phyloP scores from a whole-genome alignment of 2,113 vertebrate genomes.

The Oophaga pumilio region DNA sequence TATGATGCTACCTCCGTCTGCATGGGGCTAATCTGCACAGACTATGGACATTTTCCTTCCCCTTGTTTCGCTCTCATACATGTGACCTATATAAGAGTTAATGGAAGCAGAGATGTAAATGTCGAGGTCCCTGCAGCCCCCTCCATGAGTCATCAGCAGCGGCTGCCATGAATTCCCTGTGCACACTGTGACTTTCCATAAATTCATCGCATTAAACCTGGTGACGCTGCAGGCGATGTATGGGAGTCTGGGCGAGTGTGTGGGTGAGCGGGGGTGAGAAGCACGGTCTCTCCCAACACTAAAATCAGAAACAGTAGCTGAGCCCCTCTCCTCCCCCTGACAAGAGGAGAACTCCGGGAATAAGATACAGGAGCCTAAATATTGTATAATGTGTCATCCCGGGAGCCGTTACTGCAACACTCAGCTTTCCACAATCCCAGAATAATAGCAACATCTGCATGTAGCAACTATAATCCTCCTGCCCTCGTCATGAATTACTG shows the following conservation, averaged over 20 bases:
- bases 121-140: not conserved
- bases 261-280: not conserved
- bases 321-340: not conserved
- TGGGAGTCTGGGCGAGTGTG: not conserved
- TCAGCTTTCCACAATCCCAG: too few relatives aligned
- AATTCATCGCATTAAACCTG: not conserved
- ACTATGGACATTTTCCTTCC: not conserved
- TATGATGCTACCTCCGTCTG: not conserved
- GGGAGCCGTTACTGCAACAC: too few relatives aligned
- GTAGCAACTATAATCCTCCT: too few relatives aligned
- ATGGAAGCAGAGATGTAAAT: not conserved
- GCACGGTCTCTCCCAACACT: not conserved
- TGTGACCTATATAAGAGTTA: not conserved
- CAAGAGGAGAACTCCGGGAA: not conserved
- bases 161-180: not conserved
- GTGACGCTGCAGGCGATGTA: slow-evolving; percentile 13
- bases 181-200: slow-evolving; percentile 5
- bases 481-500: too few relatives aligned
- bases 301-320: not conserved
- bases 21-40: not conserved
- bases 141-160: not conserved
- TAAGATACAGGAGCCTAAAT: not conserved
- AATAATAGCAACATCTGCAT: too few relatives aligned
- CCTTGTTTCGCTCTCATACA: not conserved
- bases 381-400: not conserved